Evolutionary conservation across 2,888 invertebrate species (phyloP).

Genomic region (Ctenicera cuprea): DNA sequence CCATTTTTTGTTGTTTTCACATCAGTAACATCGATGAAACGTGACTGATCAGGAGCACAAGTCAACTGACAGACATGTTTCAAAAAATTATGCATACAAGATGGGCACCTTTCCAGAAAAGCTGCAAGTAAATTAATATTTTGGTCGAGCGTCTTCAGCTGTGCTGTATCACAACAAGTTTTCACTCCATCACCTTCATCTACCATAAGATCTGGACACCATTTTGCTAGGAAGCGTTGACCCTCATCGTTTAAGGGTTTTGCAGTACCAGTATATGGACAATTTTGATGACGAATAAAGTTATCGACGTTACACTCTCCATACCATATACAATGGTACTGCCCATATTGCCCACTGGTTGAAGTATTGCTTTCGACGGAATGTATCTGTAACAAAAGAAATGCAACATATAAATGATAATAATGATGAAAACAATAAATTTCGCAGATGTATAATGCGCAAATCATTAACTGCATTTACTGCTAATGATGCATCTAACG

Average conservation of each 20-base stretch:
- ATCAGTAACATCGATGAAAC: slow-evolving; percentile 79
- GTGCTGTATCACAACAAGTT: slow-evolving; percentile 82
- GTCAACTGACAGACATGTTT: slow-evolving; percentile 90
- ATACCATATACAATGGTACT: slow-evolving; percentile 83
- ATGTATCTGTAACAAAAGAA: slow-evolving; percentile 47
- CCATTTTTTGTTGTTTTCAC: slow-evolving; percentile 57
- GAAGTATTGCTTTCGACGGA: slow-evolving; percentile 51
- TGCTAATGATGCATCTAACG: too few species aligned
- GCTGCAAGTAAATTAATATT: slow-evolving; percentile 79
- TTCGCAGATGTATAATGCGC: too few species aligned
- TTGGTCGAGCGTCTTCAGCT: slow-evolving; percentile 77
- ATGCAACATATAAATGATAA: not conserved
- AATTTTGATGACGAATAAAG: slow-evolving; percentile 74
- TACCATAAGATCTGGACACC: slow-evolving; percentile 78
- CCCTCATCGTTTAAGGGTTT: slow-evolving; percentile 73
- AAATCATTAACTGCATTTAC: too few species aligned
- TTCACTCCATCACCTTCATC: slow-evolving; percentile 65
- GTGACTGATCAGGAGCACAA: slow-evolving; percentile 86
- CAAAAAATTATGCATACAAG: slow-evolving; percentile 90
- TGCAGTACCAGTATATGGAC: slow-evolving; percentile 78
- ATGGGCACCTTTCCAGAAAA: slow-evolving; percentile 87
- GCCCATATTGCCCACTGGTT: slow-evolving; percentile 34
- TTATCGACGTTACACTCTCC: slow-evolving; percentile 77
- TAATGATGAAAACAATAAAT: too few species aligned
- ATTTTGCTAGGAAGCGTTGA: slow-evolving; percentile 76